Evolutionary conservation across 2,888 invertebrate genomes (phyloP).

Genomic region (Caenorhabditis becei): DNA sequence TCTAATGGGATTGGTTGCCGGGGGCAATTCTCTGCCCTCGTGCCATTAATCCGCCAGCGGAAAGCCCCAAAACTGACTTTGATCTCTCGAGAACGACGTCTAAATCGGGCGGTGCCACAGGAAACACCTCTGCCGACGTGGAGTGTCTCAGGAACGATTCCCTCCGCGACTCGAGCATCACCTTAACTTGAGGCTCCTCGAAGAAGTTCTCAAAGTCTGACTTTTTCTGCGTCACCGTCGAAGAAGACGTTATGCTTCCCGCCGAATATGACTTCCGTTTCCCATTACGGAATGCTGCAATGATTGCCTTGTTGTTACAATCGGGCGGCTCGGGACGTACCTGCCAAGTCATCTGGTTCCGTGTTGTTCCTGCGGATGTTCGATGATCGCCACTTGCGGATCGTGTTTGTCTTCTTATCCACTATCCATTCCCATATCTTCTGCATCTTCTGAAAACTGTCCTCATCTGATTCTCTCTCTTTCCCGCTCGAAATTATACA

Average conservation of each 20-base stretch:
- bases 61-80: slow-evolving; percentile 32
- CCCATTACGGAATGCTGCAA: slow-evolving; percentile 54
- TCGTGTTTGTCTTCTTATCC: slow-evolving; percentile 75
- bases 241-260: slow-evolving; percentile 53
- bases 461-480: not conserved
- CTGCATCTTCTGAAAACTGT: slow-evolving; percentile 63
- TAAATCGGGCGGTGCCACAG: slow-evolving; percentile 65
- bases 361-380: slow-evolving; percentile 54
- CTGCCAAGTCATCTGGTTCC: slow-evolving; percentile 50
- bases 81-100: slow-evolving; percentile 51
- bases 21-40: slow-evolving; percentile 1
- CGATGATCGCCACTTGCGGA: slow-evolving; percentile 73
- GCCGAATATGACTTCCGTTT: slow-evolving; percentile 63
- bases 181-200: slow-evolving; percentile 65
- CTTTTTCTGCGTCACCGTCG: slow-evolving; percentile 38
- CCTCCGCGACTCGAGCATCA: slow-evolving; percentile 58
- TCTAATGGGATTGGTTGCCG: slow-evolving; percentile 14
- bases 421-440: slow-evolving; percentile 76
- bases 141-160: slow-evolving; percentile 53
- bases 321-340: not conserved
- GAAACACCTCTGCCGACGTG: slow-evolving; percentile 50
- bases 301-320: not conserved
- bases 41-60: not conserved
- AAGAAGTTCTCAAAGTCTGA: slow-evolving; percentile 68
- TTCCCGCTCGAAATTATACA: not conserved